A percentile compares a stretch with the other conserved stretches of the same genome.
Evolutionary conservation across 1,140 invertebrate species (phyloP).

Genomic region (Rhagoletis zephyria): DNA sequence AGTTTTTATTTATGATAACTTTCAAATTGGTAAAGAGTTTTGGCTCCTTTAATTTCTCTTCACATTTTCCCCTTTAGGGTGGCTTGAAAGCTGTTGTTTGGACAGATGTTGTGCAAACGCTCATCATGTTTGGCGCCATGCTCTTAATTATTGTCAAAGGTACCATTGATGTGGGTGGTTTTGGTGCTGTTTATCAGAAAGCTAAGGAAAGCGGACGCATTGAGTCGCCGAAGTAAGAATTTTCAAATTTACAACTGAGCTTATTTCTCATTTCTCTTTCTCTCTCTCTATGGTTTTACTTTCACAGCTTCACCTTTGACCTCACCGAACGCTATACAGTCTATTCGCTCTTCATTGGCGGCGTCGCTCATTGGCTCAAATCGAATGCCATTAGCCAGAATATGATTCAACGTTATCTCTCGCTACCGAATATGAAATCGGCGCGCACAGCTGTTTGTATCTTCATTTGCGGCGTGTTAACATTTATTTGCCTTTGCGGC

Average conservation of each 20-base stretch:
- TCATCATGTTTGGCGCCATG: slow-evolving; percentile 89
- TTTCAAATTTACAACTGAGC: not conserved
- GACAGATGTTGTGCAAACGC: slow-evolving; percentile 92
- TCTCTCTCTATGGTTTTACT: not conserved
- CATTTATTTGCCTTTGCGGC: slow-evolving; percentile 78
- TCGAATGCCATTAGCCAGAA: slow-evolving; percentile 88
- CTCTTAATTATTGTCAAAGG: slow-evolving; percentile 86
- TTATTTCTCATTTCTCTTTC: not conserved
- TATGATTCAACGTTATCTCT: slow-evolving; percentile 85
- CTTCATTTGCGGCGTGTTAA: slow-evolving; percentile 81
- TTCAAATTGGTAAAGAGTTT: not conserved
- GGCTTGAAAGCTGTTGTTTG: slow-evolving; percentile 94
- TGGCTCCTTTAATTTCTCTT: not conserved
- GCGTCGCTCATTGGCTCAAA: slow-evolving; percentile 87
- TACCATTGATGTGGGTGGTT: slow-evolving; percentile 84
- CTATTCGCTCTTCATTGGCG: slow-evolving; percentile 84
- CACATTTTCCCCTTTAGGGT: slow-evolving; percentile 77
- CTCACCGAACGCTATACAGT: slow-evolving; percentile 83
- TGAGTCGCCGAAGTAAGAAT: slow-evolving; percentile 81
- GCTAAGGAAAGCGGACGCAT: slow-evolving; percentile 83
- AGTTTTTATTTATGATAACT: slow-evolving; percentile 69
- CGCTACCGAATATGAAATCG: slow-evolving; percentile 79
- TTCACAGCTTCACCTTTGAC: slow-evolving; percentile 79
- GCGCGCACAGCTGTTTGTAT: slow-evolving; percentile 83
- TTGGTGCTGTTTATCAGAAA: slow-evolving; percentile 79